These are phyloP conservation scores for Chlorodrepanis virens DNA, from an alignment of 2,113 vertebrate species.

Conservation along the genomic window DNA sequence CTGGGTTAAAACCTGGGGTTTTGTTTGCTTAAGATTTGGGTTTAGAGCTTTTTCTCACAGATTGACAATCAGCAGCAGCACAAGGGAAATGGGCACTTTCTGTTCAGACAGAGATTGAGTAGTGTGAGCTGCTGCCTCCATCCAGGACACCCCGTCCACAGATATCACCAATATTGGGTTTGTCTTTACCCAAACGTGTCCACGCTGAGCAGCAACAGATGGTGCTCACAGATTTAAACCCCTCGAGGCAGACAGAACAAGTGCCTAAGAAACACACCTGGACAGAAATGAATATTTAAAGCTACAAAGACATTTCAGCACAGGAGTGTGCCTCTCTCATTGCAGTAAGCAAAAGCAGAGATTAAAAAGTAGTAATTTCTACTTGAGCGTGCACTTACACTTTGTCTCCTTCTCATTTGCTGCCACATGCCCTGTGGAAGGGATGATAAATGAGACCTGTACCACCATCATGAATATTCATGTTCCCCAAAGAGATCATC, in stretches of 20 bases:
- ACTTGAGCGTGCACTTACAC: constrained; percentile 2
- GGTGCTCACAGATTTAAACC: constrained; percentile 19
- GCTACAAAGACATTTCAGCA: neutral
- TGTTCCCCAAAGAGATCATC: neutral
- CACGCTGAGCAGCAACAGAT: neutral
- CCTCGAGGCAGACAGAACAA: neutral
- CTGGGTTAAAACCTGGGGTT: neutral
- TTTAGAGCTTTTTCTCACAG: neutral
- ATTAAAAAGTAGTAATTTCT: constrained; percentile 49
- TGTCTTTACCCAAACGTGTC: neutral
- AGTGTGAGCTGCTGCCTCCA: neutral
- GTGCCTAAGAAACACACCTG: constrained; percentile 48
- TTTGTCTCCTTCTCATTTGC: neutral
- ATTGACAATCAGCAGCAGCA: neutral
- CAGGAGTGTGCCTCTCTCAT: neutral
- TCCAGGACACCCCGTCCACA: neutral
- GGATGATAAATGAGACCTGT: constrained; percentile 20
- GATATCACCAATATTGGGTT: neutral
- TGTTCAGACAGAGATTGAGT: neutral
- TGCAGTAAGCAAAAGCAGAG: neutral
- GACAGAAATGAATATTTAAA: constrained; percentile 39
- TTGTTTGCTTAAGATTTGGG: neutral
- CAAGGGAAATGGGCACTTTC: neutral
- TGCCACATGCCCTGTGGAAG: neutral
- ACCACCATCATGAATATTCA: constrained; percentile 21